A percentile compares a stretch with the other conserved stretches of the same genome.
Conservation (phyloP, 2,113 vertebrate species). For the Piprites chloris region DNA sequence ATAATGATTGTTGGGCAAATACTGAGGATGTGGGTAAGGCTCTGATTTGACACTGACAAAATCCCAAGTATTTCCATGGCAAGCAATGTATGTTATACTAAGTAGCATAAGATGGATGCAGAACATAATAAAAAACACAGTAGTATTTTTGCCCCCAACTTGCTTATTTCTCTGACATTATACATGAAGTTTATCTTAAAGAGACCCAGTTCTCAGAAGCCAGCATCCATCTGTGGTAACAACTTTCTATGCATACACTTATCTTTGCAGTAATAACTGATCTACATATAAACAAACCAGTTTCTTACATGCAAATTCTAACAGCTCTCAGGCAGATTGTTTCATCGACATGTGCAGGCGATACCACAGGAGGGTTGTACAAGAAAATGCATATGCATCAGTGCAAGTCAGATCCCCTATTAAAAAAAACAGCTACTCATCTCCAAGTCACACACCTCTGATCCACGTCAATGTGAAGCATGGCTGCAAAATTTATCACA, state of each 20-base stretch:
- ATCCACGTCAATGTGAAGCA: neutral
- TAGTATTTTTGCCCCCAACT: neutral
- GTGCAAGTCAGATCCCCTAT: neutral
- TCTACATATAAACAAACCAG: conserved; percentile 30
- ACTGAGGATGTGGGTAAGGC: neutral
- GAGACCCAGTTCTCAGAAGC: neutral
- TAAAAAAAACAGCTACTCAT: neutral
- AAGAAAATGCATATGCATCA: neutral
- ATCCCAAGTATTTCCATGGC: neutral
- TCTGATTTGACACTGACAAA: neutral
- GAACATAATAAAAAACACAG: neutral
- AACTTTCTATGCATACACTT: neutral
- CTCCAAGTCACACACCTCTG: neutral
- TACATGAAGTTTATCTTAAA: neutral
- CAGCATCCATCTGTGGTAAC: neutral
- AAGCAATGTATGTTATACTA: neutral
- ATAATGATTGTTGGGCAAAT: neutral
- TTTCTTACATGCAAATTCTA: conserved; percentile 16
- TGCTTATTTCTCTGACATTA: neutral
- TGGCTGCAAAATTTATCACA: neutral
- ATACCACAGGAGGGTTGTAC: neutral
- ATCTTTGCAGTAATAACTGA: neutral
- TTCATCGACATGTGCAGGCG: conserved; percentile 1
- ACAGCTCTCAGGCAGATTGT: conserved; percentile 17
- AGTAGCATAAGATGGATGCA: neutral